phyloP scores from a whole-genome alignment of 2,113 vertebrate genomes.

The Melanerpes formicivorus region DNA sequence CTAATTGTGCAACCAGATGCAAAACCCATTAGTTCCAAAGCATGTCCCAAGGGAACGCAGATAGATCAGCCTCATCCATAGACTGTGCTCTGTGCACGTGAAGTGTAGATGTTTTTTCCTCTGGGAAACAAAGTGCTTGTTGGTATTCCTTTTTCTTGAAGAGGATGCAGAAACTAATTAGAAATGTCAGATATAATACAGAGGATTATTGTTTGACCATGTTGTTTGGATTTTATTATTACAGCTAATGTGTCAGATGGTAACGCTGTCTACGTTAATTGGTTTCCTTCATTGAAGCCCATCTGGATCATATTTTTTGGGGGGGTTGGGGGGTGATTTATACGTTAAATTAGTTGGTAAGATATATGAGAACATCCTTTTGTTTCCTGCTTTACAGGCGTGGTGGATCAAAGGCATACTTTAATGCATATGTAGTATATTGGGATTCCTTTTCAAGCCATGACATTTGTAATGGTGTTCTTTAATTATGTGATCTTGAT shows the following conservation, averaged over 20 bases:
- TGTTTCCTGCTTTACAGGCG: constrained; percentile 63
- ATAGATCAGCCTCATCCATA: constrained; percentile 17
- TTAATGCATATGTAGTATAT: constrained; percentile 19
- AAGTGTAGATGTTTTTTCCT: constrained; percentile 38
- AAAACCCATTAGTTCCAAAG: constrained; percentile 53
- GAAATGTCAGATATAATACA: constrained; percentile 56
- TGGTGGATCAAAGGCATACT: constrained; percentile 40
- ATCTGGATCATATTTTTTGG: constrained; percentile 69
- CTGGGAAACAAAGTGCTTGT: constrained; percentile 37
- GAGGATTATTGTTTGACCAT: constrained; percentile 56
- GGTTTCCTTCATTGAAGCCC: constrained; percentile 61
- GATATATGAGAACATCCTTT: constrained; percentile 68
- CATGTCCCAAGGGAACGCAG: constrained; percentile 16
- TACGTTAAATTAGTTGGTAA: constrained; percentile 62
- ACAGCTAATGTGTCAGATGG: constrained; percentile 67
- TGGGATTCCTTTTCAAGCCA: constrained; percentile 25
- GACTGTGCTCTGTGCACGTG: neutral
- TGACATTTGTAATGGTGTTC: neutral
- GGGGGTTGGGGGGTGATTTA: constrained; percentile 58
- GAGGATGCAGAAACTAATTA: constrained; percentile 64
- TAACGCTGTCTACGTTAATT: constrained; percentile 66
- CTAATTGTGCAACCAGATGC: constrained; percentile 65
- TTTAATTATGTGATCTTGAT: neutral
- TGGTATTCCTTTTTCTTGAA: constrained; percentile 46
- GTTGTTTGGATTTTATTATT: constrained; percentile 71